Base-by-base conservation (phyloP, 2,888 invertebrate genomes). In the Dione vanillae region DNA sequence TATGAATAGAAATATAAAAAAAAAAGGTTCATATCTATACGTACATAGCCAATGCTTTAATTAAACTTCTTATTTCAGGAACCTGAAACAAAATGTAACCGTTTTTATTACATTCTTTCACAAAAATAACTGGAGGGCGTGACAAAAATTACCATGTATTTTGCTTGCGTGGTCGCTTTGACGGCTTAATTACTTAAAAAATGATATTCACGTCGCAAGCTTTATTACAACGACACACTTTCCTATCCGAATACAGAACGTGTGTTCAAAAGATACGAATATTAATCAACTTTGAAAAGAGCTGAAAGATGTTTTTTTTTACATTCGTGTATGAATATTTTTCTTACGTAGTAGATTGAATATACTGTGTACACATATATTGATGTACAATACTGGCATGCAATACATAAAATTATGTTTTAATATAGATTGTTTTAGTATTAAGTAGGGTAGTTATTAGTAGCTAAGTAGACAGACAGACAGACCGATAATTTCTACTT, bases 181-280 rank as follows among this genome's bases (percentile, higher is more conserved):
- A 72, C 43, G 66, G 41, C 61, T 69, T 72, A 72, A 72, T 72
- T 72, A 72, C 69, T 64, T 66, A 62, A 69, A 72, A 72, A 72
- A 72, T 69, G 59, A 56, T 49, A 43, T 65, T 58, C 49, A 43
- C 68, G 66, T 69, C 62, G 64, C 65, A 52, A 61, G 52, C 66
- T 70, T 66, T 66, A 61, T 70, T 58, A 69, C 61, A 72, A 69
- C 54, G 40, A 56, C 52, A 61, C 45, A 71, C 68, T 69, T 54
- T 68, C 6, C 16, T 8, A 35, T 19, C 45, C 37, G 62, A 62
- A 52, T 62, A 54, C 20, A 45, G 47, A 47, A 47, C 10, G 54
- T 11, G 16, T 54, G 16, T 49, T 64, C 14, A 49, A 64, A 19
- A 61, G 41, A 59, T 43, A 41, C 61, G 27, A 61, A 61, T 27